Evolutionary conservation across 1,140 invertebrate species (phyloP), one percentile per base, ranked within the genome.

Genomic region (Drosophila navojoa): DNA sequence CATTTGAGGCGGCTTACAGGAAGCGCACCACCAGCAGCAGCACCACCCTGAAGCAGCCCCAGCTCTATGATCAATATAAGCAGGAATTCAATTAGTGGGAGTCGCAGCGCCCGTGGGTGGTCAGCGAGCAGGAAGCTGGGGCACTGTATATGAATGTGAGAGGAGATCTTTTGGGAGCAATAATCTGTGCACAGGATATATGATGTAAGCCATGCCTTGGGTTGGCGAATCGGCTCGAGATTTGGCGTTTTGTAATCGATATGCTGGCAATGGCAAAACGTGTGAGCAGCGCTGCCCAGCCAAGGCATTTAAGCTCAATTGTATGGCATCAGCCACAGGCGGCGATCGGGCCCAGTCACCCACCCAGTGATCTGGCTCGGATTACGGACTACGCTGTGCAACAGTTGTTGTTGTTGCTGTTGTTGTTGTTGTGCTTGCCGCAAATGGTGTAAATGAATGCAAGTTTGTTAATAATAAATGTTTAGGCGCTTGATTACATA

Each of bases 391-490:
- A 22, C 19, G 19, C 19, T 22, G 19, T 22, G 19, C 19, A 22
- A 22, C 19, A 22, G 25, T 42, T 10, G n/a, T 29, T 29, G 57
- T 32, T 35, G 22, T 5, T 19, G 1, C 5, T 19, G 1, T 19
- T 29, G 25, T 42, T 10, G n/a, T 29, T 29, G 57, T 32, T 35
- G 22, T 5, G 25, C 15, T 45, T 45, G 62, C 70, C 70, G 29
- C 70, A 72, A 72, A 52, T 42, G 71, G 71, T 74, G 58, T 70
- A 74, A 72, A 68, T 63, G 62, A 53, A 60, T 66, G 60, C 60
- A 58, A 76, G 69, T 71, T 76, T 76, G 73, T 76, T 76, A 71
- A 71, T 76, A 76, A 64, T 71, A 76, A 76, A 76, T 76, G 73
- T 64, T 76, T 76, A 76, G 45, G 55, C 68, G 73, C 73, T 76